phyloP scores from a whole-genome alignment of 2,888 invertebrate genomes.

The Ormyrus thymus region DNA sequence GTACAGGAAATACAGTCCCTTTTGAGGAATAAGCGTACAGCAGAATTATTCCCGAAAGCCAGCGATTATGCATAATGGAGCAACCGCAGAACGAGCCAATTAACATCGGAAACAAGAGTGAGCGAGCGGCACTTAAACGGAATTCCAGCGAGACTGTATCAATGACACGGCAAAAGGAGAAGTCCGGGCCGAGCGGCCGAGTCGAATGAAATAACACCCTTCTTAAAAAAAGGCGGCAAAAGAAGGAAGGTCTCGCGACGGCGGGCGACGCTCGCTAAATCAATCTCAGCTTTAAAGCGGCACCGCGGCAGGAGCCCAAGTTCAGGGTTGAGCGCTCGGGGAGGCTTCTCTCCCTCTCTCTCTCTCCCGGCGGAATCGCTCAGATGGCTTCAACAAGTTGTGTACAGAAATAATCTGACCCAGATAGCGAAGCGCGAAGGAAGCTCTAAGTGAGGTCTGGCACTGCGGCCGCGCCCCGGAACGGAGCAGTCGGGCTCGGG shows the following conservation, averaged over 20 bases:
- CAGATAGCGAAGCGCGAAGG: conserved; percentile 65
- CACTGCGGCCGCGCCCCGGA: conserved; percentile 46
- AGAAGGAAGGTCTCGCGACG: not conserved
- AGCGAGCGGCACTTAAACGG: not conserved
- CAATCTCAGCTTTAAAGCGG: not conserved
- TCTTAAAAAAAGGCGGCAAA: too few species aligned
- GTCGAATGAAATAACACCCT: too few species aligned
- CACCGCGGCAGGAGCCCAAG: conserved; percentile 21
- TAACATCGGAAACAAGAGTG: too few species aligned
- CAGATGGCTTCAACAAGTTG: conserved; percentile 63
- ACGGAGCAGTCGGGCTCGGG: conserved; percentile 33
- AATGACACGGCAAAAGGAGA: too few species aligned
- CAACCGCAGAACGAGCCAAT: too few species aligned
- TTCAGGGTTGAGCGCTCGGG: conserved; percentile 24
- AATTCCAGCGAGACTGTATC: not conserved
- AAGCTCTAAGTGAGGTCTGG: conserved; percentile 66
- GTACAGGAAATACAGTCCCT: too few species aligned
- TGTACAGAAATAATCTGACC: conserved; percentile 68
- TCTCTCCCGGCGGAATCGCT: conserved; percentile 22
- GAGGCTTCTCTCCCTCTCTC: not conserved
- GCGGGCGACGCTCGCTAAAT: not conserved
- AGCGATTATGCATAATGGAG: too few species aligned
- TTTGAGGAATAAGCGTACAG: too few species aligned
- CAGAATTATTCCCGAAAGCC: too few species aligned
- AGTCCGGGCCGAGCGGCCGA: too few species aligned